Evolutionary conservation across 35 echinoderm and acorn worm species (phyloP).

Genomic region (Nesometra sesokonis): DNA sequence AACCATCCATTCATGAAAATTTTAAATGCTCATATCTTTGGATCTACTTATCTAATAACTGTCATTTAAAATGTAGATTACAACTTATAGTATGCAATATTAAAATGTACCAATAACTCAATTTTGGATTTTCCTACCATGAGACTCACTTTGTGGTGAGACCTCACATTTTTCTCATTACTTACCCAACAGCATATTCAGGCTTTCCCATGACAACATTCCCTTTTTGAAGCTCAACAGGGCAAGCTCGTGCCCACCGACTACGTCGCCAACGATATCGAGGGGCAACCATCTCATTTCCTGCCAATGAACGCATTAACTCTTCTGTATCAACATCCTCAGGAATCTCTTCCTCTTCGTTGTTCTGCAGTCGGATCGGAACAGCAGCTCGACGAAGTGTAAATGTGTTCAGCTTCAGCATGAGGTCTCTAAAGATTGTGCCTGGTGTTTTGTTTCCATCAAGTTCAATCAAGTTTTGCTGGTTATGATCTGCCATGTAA

Average conservation of each 20-base stretch:
- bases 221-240: conserved; percentile 86
- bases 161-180: too few relatives aligned
- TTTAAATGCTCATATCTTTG: too few relatives aligned
- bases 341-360: conserved; percentile 89
- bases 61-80: too few relatives aligned
- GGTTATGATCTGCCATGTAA: conserved; percentile 92
- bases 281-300: conserved; percentile 79
- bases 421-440: conserved; percentile 56
- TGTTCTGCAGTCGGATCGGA: conserved; percentile 83
- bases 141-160: too few relatives aligned
- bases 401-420: conserved; percentile 86
- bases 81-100: too few relatives aligned
- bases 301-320: conserved; percentile 79
- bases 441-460: conserved; percentile 60
- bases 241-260: conserved; percentile 80
- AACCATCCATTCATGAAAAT: too few relatives aligned
- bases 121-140: too few relatives aligned
- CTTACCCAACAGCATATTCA: conserved; percentile 92
- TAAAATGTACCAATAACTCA: too few relatives aligned
- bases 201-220: conserved; percentile 94
- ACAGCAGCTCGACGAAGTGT: conserved; percentile 73
- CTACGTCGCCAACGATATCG: conserved; percentile 88
- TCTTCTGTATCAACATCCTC: conserved; percentile 93
- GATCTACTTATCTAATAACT: too few relatives aligned
- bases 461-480: conserved; percentile 87